Percentiles rank a stretch among this genome's conserved stretches.
Conservation (phyloP, 37 sponge, comb jelly and placozoan species). For the Cliona cf. orientalis region DNA sequence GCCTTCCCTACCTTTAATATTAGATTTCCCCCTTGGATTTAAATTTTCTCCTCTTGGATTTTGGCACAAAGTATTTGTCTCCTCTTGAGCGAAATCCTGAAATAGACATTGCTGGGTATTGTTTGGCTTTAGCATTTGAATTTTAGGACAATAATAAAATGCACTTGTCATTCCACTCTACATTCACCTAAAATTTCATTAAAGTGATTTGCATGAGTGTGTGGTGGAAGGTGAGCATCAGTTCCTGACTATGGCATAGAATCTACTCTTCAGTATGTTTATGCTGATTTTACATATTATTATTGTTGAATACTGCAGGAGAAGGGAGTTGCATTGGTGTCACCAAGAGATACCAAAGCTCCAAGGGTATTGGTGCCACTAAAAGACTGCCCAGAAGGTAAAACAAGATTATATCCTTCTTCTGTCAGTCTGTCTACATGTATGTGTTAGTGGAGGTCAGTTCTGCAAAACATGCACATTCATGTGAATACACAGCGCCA, state of each 20-base stretch:
- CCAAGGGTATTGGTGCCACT: constrained; percentile 89
- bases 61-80: too few species aligned
- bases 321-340: constrained; percentile 56
- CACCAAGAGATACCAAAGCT: constrained; percentile 77
- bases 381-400: constrained; percentile 77
- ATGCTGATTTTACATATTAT: constrained; percentile 13
- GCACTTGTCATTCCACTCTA: not conserved
- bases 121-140: too few species aligned
- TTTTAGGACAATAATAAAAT: not conserved
- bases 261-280: constrained; percentile 1
- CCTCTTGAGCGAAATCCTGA: too few species aligned
- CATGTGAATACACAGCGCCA: too few species aligned
- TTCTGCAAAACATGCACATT: not conserved
- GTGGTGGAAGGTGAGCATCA: constrained; percentile 7
- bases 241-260: too few species aligned
- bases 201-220: constrained; percentile 11
- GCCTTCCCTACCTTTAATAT: too few species aligned
- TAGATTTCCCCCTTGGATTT: too few species aligned
- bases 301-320: constrained; percentile 8
- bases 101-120: too few species aligned
- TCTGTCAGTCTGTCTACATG: not conserved
- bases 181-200: not conserved
- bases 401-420: not conserved
- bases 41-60: too few species aligned
- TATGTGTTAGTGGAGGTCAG: not conserved